phyloP scores from a whole-genome alignment of 1,140 invertebrate genomes.

The Drosophila gunungcola region DNA sequence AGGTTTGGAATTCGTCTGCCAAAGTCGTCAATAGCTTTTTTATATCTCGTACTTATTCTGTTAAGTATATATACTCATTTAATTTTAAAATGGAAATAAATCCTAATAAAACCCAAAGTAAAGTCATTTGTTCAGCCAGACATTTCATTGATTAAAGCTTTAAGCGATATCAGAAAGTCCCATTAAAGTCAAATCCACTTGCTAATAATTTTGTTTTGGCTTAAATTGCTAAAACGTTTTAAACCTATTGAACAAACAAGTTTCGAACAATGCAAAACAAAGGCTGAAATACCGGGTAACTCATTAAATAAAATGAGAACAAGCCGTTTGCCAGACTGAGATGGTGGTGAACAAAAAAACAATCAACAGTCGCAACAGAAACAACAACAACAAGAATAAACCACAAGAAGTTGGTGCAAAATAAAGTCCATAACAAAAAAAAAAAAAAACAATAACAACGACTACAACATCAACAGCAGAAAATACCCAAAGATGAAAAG shows the following conservation, averaged over 20 bases:
- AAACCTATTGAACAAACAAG: conserved; percentile 31
- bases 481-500: conserved; percentile 56
- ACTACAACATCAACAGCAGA: conserved; percentile 37
- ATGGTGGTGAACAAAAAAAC: conserved; percentile 38
- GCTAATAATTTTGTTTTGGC: conserved; percentile 37
- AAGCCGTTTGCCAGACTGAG: conserved; percentile 32
- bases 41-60: too few species aligned
- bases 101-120: not conserved
- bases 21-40: too few species aligned
- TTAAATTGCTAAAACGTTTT: conserved; percentile 26
- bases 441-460: conserved; percentile 26
- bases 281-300: conserved; percentile 45
- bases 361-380: conserved; percentile 47
- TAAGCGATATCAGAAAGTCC: conserved; percentile 8
- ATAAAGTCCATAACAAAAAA: conserved; percentile 32
- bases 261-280: conserved; percentile 27
- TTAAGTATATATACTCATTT: not conserved
- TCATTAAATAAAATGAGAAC: conserved; percentile 75
- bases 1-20: too few species aligned
- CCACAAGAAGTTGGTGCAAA: conserved; percentile 59
- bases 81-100: not conserved
- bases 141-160: conserved; percentile 14
- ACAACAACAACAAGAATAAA: conserved; percentile 41
- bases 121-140: not conserved
- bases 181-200: conserved; percentile 29